A percentile compares a stretch with the other conserved stretches of the same genome.
These are phyloP conservation scores for Caenorhabditis sp. DNA, from an alignment of 2,888 invertebrate genomes.

Conservation along the genomic window DNA sequence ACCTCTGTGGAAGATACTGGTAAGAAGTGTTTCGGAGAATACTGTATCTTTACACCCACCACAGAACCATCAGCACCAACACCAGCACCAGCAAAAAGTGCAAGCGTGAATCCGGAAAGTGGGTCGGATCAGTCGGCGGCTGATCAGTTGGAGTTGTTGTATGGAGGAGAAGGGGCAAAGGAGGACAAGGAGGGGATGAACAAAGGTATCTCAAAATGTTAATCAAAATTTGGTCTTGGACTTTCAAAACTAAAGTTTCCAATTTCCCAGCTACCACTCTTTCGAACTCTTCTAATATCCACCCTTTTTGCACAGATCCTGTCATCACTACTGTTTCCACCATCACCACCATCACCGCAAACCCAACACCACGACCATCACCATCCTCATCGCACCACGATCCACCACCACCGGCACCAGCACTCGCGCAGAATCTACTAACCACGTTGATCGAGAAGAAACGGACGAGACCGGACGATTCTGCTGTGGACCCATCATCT, in stretches of 20 bases:
- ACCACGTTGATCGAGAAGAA: slow-evolving; percentile 32
- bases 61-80: slow-evolving; percentile 11
- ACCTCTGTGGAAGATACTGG: background rate
- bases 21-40: slow-evolving; percentile 2
- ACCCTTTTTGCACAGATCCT: slow-evolving; percentile 24
- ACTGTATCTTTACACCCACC: background rate
- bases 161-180: slow-evolving; percentile 15
- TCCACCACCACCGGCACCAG: slow-evolving; percentile 7
- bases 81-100: background rate
- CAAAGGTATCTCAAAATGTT: slow-evolving; percentile 54
- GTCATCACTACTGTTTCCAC: background rate
- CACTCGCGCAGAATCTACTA: slow-evolving; percentile 34
- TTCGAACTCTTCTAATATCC: background rate
- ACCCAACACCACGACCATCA: background rate
- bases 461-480: no score
- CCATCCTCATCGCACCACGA: background rate
- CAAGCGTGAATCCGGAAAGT: background rate
- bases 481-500: no score
- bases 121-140: slow-evolving; percentile 23
- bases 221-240: no score
- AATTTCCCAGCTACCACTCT: no score
- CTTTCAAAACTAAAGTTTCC: no score
- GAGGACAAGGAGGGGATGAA: background rate
- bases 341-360: background rate
- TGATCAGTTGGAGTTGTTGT: slow-evolving; percentile 24